These are phyloP conservation scores for Acanthosoma haemorrhoidale DNA, from an alignment of 2,888 invertebrate genomes.

Conservation along the genomic window DNA sequence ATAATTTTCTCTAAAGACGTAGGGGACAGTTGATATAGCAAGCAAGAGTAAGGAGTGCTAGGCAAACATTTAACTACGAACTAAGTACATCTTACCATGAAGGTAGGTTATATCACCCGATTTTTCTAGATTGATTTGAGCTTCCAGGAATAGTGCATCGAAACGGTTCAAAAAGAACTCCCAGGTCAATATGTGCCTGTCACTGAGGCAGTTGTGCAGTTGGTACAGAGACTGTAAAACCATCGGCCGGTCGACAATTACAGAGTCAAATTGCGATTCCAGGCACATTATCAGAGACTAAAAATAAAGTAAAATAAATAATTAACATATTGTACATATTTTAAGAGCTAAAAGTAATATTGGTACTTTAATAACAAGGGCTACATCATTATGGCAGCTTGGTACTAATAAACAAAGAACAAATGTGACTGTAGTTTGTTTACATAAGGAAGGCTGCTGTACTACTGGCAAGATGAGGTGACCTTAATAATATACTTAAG, in stretches of 20 bases:
- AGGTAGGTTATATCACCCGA: slow-evolving; percentile 76
- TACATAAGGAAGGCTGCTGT: no score
- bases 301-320: slow-evolving; percentile 37
- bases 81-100: slow-evolving; percentile 56
- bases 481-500: no score
- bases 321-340: no score
- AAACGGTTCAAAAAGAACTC: slow-evolving; percentile 96
- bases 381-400: no score
- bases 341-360: no score
- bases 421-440: no score
- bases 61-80: neutral
- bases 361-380: no score
- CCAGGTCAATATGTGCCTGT: slow-evolving; percentile 87
- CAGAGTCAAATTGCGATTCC: slow-evolving; percentile 96
- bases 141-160: slow-evolving; percentile 91
- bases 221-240: slow-evolving; percentile 92
- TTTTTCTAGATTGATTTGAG: slow-evolving; percentile 85
- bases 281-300: slow-evolving; percentile 85
- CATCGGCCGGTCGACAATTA: slow-evolving; percentile 93
- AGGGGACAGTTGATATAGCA: neutral
- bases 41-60: slow-evolving; percentile 17
- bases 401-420: no score
- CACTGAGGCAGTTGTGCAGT: slow-evolving; percentile 85
- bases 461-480: no score
- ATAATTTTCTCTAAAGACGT: neutral